Evolutionary conservation across 1,140 invertebrate genomes (phyloP), one percentile per base, ranked within the genome.

Genomic region (Drosophila elegans): DNA sequence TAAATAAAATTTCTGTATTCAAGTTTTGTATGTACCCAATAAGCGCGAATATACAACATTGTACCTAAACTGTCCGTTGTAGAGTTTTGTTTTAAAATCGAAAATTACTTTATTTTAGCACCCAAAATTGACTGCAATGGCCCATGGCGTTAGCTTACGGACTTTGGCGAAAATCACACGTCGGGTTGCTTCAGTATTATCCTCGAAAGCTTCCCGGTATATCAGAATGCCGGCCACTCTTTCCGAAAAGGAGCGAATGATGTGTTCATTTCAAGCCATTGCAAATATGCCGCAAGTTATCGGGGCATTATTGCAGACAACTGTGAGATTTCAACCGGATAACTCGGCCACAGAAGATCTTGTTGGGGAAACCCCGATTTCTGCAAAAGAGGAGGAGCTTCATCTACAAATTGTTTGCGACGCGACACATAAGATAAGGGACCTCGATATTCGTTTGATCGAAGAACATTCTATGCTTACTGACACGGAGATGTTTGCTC

Each of bases 251-350:
- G 89, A 91, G 52, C 60, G 61, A 51, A 85, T 89, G 16, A 80
- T 82, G 63, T 78, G 81, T 21, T 79, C 80, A 2, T 91, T 91
- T 49, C 78, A 91, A 32, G 59, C 51, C 1, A 44, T 91, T 16
- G 85, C 74, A 0, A 85, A 89, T 60, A 91, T 91, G 83, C 81
- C 89, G 0, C 89, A 91, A 61, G 84, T 91, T 1, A 91, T 91
- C 36, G 89, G 89, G 0, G 81, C 81, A 3, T 39, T 91, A 3
- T 49, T 79, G 5, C 81, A 90, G 45, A 69, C 62, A n/a, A 84
- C 44, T 29, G 66, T 84, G n/a, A 46, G 66, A 7, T 57, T 74
- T 61, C 74, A 60, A 39, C 29, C 73, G 6, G 66, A 67, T 2
- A 48, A 36, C 29, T 44, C n/a, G 13, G 32, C 11, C 16, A 41